Evolutionary conservation across 1,140 invertebrate species (phyloP), one percentile per base, ranked within the genome.

Genomic region (Orchesella cincta): DNA sequence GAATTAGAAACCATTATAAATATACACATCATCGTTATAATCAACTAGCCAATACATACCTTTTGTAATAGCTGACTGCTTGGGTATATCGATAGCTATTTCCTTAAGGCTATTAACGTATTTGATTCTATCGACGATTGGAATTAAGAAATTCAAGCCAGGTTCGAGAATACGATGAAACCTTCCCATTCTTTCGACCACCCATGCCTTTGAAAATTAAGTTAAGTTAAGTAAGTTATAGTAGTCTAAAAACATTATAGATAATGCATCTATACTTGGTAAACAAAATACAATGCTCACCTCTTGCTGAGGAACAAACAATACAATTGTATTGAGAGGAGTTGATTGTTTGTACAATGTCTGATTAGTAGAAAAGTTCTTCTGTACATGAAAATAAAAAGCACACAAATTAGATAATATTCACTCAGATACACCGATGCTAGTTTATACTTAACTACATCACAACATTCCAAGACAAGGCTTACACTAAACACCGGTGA

Each of bases 251-350:
- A 77, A 33, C 33, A 3, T 20, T 67, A 57, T 62, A 2, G 23
- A 31, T 18, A 80, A 78, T 52, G n/a, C 20, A 67, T 35, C 70
- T n/a, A 0, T 28, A 8, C n/a, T 20, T 52, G 14, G 62, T 35
- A 72, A 36, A 74, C 78, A 36, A 29, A 73, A 77, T 64, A 73
- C 81, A 73, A 79, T 54, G 23, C 84, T 85, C 86, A 94, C 93
- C 90, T 99, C 97, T 90, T 99, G 97, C 86, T 98, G 97, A 8
- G 98, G 98, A 70, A 99, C 98, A 89, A 99, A 99, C 90, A 98
- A 92, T 57, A 99, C 88, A 73, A 96, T 87, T 33, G 96, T 98
- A 86, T 99, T 99, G 29, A 96, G 85, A 1, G 95, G 94, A 35
- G 91, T 93, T 18, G 88, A 89, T 31, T 90, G 89, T 81, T 90